A percentile compares a stretch with the other conserved stretches of the same genome.
Evolutionary conservation across 2,113 vertebrate genomes (phyloP).

Genomic region (Pseudorectes ferrugineus): DNA sequence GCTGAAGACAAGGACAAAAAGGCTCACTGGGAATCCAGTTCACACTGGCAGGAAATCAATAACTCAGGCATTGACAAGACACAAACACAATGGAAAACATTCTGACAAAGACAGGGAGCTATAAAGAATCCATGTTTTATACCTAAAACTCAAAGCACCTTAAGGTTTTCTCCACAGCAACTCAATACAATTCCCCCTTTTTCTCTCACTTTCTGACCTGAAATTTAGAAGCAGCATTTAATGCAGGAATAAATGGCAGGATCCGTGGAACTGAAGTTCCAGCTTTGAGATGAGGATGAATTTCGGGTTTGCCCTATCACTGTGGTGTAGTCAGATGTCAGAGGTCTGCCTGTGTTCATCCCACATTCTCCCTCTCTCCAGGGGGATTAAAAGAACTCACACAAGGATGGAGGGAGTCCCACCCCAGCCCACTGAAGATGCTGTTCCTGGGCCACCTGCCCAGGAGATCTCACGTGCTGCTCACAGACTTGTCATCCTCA

Average conservation of each 20-base stretch:
- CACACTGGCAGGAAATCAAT: constrained; percentile 6
- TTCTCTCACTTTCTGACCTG: neutral
- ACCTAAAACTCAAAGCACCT: neutral
- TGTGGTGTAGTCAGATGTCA: neutral
- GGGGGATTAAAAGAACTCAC: neutral
- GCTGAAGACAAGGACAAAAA: neutral
- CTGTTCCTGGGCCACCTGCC: neutral
- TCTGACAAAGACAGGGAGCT: neutral
- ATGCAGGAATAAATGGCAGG: neutral
- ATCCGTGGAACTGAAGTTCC: neutral
- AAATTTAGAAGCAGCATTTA: neutral
- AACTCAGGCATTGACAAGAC: neutral
- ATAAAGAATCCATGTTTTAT: neutral
- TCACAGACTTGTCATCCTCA: neutral
- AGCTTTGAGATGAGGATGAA: neutral
- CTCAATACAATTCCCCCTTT: neutral
- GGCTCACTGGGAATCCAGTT: neutral
- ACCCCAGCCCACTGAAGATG: neutral
- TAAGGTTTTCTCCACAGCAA: neutral
- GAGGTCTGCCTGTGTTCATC: rapidly evolving
- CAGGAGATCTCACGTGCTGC: neutral
- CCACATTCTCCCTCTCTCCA: too few relatives aligned
- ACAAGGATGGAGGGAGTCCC: neutral
- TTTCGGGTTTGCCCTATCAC: neutral
- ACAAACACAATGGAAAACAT: neutral